Percentiles rank a stretch among this genome's conserved stretches.
Evolutionary conservation across 2,888 invertebrate species (phyloP).

Genomic region (Parochlus steinenii): DNA sequence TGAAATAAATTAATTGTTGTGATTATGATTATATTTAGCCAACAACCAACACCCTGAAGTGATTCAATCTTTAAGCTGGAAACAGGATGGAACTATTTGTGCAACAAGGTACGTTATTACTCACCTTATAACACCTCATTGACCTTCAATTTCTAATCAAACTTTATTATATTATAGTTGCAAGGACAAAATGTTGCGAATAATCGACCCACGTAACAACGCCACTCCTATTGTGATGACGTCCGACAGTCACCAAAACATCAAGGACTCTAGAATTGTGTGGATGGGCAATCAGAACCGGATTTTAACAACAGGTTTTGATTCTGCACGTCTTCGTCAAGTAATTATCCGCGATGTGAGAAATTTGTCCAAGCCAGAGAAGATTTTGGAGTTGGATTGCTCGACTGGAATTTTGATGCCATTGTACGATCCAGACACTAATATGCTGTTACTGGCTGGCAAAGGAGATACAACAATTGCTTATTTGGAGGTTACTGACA

Average conservation of each 20-base stretch:
- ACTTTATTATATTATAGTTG: too few relatives aligned
- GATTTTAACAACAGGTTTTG: conserved; percentile 82
- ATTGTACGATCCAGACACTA: conserved; percentile 81
- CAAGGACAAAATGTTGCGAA: conserved; percentile 77
- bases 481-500: conserved; percentile 78
- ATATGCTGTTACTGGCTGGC: conserved; percentile 87
- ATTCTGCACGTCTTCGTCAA: conserved; percentile 70
- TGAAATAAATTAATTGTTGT: neutral
- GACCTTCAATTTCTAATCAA: too few relatives aligned
- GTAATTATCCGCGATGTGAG: conserved; percentile 77
- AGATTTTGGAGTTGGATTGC: conserved; percentile 65
- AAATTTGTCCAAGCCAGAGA: conserved; percentile 59
- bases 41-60: conserved; percentile 68
- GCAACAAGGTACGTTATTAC: neutral
- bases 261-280: conserved; percentile 79
- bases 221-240: conserved; percentile 39
- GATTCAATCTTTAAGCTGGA: conserved; percentile 83
- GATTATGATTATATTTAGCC: conserved; percentile 29
- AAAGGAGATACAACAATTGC: conserved; percentile 87
- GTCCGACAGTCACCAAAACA: conserved; percentile 70
- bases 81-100: conserved; percentile 55
- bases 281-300: conserved; percentile 77
- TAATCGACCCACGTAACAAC: conserved; percentile 63
- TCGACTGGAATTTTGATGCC: conserved; percentile 87
- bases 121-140: neutral